Evolutionary conservation across 2,113 vertebrate species (phyloP).

Genomic region (Macaca nemestrina): DNA sequence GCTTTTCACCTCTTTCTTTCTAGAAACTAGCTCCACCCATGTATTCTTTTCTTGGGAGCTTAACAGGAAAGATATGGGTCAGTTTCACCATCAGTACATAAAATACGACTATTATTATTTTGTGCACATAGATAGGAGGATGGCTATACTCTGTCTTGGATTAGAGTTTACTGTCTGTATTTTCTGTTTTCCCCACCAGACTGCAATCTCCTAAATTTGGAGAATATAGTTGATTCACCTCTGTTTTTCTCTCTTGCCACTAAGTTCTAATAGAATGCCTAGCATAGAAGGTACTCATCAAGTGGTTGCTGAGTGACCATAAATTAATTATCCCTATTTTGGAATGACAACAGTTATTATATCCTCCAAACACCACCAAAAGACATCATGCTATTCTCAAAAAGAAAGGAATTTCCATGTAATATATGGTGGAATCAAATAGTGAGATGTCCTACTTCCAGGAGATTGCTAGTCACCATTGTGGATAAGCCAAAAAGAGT

Average conservation of each 20-base stretch:
- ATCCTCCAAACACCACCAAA: background rate
- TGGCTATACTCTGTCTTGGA: background rate
- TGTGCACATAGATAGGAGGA: background rate
- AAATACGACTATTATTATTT: background rate
- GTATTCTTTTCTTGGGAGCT: background rate
- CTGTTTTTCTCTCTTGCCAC: background rate
- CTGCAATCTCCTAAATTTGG: background rate
- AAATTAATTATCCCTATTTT: background rate
- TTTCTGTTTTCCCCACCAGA: background rate
- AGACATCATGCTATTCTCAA: background rate
- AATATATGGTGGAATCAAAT: background rate
- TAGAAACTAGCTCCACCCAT: background rate
- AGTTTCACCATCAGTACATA: background rate
- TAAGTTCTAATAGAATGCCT: background rate
- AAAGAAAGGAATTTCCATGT: background rate
- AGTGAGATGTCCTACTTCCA: slow-evolving; percentile 29
- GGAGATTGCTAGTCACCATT: background rate
- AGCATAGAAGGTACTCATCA: background rate
- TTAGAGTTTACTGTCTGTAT: background rate
- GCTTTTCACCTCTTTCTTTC: background rate
- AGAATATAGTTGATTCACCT: background rate
- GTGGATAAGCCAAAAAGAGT: background rate
- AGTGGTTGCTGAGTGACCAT: background rate
- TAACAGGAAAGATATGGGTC: background rate
- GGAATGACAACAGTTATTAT: background rate